Conservation (phyloP, 2,888 invertebrate genomes). For the Drosophila aldrichi region DNA sequence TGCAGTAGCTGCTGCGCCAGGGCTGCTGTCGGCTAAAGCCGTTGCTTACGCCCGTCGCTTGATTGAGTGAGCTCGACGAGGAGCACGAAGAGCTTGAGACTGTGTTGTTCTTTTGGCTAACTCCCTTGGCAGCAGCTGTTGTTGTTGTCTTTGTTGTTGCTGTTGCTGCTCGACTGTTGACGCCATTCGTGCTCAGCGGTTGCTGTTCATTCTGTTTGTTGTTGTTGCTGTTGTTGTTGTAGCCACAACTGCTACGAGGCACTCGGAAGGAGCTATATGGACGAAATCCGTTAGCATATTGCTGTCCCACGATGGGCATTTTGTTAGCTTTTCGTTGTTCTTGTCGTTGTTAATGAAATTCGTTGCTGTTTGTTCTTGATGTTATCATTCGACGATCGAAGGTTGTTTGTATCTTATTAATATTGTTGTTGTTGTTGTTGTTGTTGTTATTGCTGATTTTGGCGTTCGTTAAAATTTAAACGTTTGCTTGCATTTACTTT, state of each 20-base stretch:
- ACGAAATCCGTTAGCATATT: conserved; percentile 80
- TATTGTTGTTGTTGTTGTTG: not conserved
- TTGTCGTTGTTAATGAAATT: conserved; percentile 45
- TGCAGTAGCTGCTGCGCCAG: conserved; percentile 84
- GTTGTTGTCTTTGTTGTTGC: conserved; percentile 1
- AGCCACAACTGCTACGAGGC: conserved; percentile 74
- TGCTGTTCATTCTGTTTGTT: conserved; percentile 36
- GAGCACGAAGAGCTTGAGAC: conserved; percentile 62
- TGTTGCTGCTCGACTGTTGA: conserved; percentile 42
- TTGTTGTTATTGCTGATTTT: conserved; percentile 9
- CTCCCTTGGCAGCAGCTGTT: conserved; percentile 26
- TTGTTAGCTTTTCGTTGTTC: conserved; percentile 63
- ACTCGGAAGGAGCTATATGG: conserved; percentile 85
- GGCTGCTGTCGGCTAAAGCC: conserved; percentile 82
- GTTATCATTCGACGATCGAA: conserved; percentile 29
- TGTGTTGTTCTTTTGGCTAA: conserved; percentile 39
- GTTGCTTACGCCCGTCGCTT: conserved; percentile 32
- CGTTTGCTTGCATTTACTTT: conserved; percentile 69
- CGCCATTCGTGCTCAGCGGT: conserved; percentile 54
- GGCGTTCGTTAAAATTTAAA: conserved; percentile 78
- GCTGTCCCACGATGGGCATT: conserved; percentile 85
- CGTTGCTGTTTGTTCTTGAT: conserved; percentile 21
- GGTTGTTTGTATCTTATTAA: conserved; percentile 1
- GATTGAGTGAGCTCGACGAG: conserved; percentile 66
- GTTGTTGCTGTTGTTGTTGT: conserved; percentile 38